Evolutionary conservation across 2,797 vertebrate species (phyloP), one percentile per base, ranked within the genome.

Genomic region (Aviceda leuphotes): DNA sequence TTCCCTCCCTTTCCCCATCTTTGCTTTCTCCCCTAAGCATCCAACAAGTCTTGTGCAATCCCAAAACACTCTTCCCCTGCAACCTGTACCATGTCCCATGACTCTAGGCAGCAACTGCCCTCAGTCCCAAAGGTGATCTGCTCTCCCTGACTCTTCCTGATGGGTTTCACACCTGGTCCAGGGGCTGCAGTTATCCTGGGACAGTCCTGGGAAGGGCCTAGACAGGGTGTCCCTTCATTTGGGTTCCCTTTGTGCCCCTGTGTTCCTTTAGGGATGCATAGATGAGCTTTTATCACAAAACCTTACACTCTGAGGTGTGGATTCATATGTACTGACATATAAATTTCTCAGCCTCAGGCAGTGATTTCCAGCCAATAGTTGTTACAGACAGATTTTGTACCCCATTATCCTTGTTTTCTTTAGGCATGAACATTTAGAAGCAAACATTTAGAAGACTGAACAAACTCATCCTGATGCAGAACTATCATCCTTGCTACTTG

Each of bases 271-370:
- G 28, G 18, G 9, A 50, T 54, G 7, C 11, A 6, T 43, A 33
- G 12, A 52, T 26, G 31, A 83, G 31, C 5, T 52, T 82, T 59
- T 39, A 24, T 52, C 25, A 21, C 11, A 35, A 15, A 78, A 58
- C 10, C 15, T 68, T 41, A 37, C 9, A 70, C 11, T 2, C 12
- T n/a, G 30, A 84, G 15, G 3, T 25, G 6, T 46, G 44, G 43
- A 37, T 67, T 72, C 52, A 13, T 22, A 25, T 0, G 0, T 5
- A 11, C 11, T 46, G 21, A 37, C 13, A 17, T 5, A 4, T 5
- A 56, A 43, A 79, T 62, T 76, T 67, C 39, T 58, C 35, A 35
- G 13, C 22, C 24, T 79, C n/a, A 59, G 28, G 6, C 21, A 47
- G 7, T 13, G 8, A 21, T 25, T 91, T 78, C 7, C 2, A 87